Evolutionary conservation across 2,797 vertebrate species (phyloP), one percentile per base, ranked within the genome.

Genomic region (Hipposideros larvatus): DNA sequence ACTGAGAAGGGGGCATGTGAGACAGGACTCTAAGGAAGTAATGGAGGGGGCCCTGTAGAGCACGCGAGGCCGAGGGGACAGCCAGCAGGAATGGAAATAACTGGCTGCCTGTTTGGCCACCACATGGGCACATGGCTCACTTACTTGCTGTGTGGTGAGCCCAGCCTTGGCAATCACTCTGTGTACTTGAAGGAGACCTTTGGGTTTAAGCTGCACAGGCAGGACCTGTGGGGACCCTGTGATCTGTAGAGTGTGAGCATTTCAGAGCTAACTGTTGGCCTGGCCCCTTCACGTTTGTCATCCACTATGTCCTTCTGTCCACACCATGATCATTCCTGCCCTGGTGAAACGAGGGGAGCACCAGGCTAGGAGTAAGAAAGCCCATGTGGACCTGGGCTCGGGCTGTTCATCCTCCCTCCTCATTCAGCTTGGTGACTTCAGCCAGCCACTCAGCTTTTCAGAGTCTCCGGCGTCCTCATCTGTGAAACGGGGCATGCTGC

Each of bases 81-180:
- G 73, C 34, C 41, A 43, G 51, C 18, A 2, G 5, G 19, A 31
- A 1, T 2, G 11, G 10, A 14, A 15, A 34, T 11, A 7, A 13
- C n/a, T 24, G 16, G 18, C 65, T 37, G 19, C 70, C 55, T 10
- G 15, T 65, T 37, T 1, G 13, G 71, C 87, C 57, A 3, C 87
- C 8, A 0, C 4, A 37, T 18, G 11, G 34, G 1, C 5, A 4
- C 22, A 9, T 15, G 4, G 18, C 19, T 63, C 28, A 1, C 16
- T 34, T 19, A 2, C 7, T 22, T 43, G 61, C 59, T n/a, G 9
- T 19, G 26, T 19, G 22, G 22, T 19, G 2, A 74, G 5, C 31
- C 43, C 34, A 2, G 28, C 80, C 57, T 73, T 66, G 34, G 48
- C 11, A 6, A 13, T 87, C 65, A 79, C 55, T 37, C 28, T 37